phyloP scores from a whole-genome alignment of 2,113 vertebrate genomes.

The Notothenia rossii region DNA sequence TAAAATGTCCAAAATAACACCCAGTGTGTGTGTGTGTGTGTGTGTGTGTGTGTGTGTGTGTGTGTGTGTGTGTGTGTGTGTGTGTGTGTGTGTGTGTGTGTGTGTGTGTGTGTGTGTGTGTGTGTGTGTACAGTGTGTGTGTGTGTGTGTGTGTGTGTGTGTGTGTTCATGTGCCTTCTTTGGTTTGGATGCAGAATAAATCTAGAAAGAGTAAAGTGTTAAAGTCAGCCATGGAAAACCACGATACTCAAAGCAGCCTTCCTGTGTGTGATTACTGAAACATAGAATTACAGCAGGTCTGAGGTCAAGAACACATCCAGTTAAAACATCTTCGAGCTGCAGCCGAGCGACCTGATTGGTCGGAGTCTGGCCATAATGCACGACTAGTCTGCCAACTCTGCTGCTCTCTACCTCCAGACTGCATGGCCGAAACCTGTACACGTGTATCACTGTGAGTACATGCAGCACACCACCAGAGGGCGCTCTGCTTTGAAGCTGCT shows the following conservation, averaged over 20 bases:
- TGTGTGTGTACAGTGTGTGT: background rate
- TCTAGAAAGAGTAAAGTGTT: conserved; percentile 18
- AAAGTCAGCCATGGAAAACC: conserved; percentile 22
- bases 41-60: too few species aligned
- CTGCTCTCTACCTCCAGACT: conserved; percentile 17
- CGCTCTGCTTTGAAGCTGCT: conserved; percentile 15
- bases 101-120: background rate
- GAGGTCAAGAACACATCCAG: conserved; percentile 43
- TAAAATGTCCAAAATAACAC: too few species aligned
- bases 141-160: background rate
- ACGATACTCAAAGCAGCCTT: conserved; percentile 45
- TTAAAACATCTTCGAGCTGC: conserved; percentile 22
- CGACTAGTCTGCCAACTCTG: conserved; percentile 8
- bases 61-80: too few species aligned
- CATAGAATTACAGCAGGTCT: conserved; percentile 56
- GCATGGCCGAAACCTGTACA: conserved; percentile 30
- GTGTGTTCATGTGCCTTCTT: background rate
- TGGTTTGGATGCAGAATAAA: conserved; percentile 12
- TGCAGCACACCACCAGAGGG: conserved; percentile 29
- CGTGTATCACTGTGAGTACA: conserved; percentile 1
- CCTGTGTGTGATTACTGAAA: conserved; percentile 50
- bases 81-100: too few species aligned
- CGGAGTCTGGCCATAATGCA: conserved; percentile 27
- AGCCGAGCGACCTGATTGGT: conserved; percentile 38
- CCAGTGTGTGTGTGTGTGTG: too few species aligned